phyloP scores from a whole-genome alignment of 2,888 invertebrate species.

The Phortica magna region DNA sequence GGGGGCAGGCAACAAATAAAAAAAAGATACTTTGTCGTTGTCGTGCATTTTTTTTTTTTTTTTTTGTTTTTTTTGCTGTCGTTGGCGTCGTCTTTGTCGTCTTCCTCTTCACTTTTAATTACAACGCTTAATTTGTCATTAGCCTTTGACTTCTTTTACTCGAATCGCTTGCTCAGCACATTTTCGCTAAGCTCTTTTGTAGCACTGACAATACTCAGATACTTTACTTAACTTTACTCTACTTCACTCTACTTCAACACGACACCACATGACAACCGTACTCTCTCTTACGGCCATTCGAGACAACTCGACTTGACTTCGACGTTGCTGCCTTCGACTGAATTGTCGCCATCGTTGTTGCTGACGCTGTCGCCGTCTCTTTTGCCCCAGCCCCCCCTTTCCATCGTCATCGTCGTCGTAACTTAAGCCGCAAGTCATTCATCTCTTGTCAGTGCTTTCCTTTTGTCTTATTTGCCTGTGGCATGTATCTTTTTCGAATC shows the following conservation, averaged over 20 bases:
- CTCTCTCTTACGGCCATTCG: not conserved
- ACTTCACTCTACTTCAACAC: not conserved
- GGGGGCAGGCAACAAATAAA: not conserved
- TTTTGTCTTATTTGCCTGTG: conserved; percentile 36
- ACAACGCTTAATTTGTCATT: conserved; percentile 68
- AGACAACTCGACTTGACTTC: conserved; percentile 38
- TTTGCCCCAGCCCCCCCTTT: not conserved
- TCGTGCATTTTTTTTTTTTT: conserved; percentile 20
- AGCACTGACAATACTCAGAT: not conserved
- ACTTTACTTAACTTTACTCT: not conserved
- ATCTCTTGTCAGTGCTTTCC: conserved; percentile 45
- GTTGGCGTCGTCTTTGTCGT: conserved; percentile 27
- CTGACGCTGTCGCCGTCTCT: not conserved
- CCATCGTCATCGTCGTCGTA: conserved; percentile 23
- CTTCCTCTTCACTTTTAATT: conserved; percentile 54
- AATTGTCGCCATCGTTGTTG: not conserved
- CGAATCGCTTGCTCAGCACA: conserved; percentile 10
- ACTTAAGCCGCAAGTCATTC: conserved; percentile 48
- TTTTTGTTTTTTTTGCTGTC: conserved; percentile 12
- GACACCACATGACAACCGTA: not conserved
- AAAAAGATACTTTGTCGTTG: conserved; percentile 8
- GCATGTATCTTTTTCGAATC: conserved; percentile 42
- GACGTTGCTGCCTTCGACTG: conserved; percentile 9
- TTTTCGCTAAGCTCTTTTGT: conserved; percentile 5
- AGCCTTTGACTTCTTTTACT: conserved; percentile 59